Percentiles rank a stretch among this genome's conserved stretches.
phyloP scores from a whole-genome alignment of 2,113 vertebrate species.

The Picathartes gymnocephalus region DNA sequence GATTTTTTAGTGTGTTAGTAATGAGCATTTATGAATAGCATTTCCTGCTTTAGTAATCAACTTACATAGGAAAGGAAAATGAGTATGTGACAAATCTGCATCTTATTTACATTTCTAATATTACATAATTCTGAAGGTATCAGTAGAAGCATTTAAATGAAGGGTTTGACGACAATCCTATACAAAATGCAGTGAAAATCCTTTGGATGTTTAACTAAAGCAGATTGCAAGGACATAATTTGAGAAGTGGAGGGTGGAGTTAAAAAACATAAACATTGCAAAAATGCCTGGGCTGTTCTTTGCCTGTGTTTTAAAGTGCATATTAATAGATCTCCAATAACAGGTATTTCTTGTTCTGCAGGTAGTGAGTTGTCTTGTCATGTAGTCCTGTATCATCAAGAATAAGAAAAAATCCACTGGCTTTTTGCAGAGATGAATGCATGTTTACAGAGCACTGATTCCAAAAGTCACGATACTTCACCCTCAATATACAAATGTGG shows the following conservation, averaged over 20 bases:
- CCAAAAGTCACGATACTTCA: not conserved
- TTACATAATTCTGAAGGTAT: constrained; percentile 11
- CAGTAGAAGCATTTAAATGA: constrained; percentile 13
- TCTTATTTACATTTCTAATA: constrained; percentile 40
- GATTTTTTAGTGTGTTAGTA: not conserved
- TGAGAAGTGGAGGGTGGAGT: constrained; percentile 1
- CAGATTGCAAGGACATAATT: not conserved
- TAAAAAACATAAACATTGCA: constrained; percentile 18
- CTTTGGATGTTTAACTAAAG: constrained; percentile 27
- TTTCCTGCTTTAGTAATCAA: constrained; percentile 35
- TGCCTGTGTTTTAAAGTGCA: not conserved
- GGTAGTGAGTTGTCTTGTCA: not conserved
- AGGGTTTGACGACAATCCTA: not conserved
- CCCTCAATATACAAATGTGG: not conserved
- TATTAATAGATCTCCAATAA: constrained; percentile 1
- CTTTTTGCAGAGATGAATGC: not conserved
- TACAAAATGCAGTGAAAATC: not conserved
- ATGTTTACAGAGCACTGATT: not conserved
- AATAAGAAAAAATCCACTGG: not conserved
- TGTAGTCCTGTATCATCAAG: not conserved
- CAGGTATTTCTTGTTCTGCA: constrained; percentile 9
- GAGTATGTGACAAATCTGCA: constrained; percentile 33
- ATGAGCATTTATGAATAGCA: constrained; percentile 3
- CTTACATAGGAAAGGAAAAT: not conserved
- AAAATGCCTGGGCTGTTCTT: constrained; percentile 2